Percentiles rank a stretch among this genome's conserved stretches.
phyloP scores from a whole-genome alignment of 2,888 invertebrate genomes.

The Cephus rjabovi region DNA sequence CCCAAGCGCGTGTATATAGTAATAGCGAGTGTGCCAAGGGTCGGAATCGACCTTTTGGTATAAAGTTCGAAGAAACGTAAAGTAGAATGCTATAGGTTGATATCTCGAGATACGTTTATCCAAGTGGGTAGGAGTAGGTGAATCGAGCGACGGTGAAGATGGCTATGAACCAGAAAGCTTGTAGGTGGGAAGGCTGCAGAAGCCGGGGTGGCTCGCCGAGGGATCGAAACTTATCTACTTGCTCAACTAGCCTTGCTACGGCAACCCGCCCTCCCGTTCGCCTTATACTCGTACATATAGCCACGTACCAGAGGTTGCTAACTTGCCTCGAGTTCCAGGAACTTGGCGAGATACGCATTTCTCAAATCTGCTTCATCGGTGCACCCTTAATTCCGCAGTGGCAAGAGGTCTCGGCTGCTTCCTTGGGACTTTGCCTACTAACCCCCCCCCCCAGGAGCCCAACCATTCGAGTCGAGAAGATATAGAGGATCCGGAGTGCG shows the following conservation, averaged over 20 bases:
- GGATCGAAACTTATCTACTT: constrained; percentile 66
- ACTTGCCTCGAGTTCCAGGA: constrained; percentile 38
- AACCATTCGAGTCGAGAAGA: neutral
- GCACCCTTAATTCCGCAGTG: constrained; percentile 36
- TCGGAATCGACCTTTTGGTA: neutral
- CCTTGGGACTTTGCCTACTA: neutral
- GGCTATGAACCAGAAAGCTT: constrained; percentile 34
- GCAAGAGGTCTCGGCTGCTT: neutral
- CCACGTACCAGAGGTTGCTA: constrained; percentile 18
- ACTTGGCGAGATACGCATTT: constrained; percentile 56
- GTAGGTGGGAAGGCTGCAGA: constrained; percentile 15
- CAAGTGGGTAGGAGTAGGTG: constrained; percentile 29
- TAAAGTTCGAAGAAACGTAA: neutral
- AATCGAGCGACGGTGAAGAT: constrained; percentile 50
- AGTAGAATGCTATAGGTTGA: constrained; percentile 41
- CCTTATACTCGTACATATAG: constrained; percentile 43
- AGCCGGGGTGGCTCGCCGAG: constrained; percentile 35
- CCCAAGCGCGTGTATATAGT: neutral
- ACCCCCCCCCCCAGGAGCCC: neutral
- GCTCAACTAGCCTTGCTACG: constrained; percentile 59
- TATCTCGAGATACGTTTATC: constrained; percentile 49
- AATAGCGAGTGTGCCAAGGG: neutral
- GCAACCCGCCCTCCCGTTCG: constrained; percentile 41
- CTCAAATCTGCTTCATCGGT: constrained; percentile 47
- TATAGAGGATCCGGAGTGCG: neutral